Conservation (phyloP, 2,113 vertebrate genomes). For the Kobus ellipsiprymnus region DNA sequence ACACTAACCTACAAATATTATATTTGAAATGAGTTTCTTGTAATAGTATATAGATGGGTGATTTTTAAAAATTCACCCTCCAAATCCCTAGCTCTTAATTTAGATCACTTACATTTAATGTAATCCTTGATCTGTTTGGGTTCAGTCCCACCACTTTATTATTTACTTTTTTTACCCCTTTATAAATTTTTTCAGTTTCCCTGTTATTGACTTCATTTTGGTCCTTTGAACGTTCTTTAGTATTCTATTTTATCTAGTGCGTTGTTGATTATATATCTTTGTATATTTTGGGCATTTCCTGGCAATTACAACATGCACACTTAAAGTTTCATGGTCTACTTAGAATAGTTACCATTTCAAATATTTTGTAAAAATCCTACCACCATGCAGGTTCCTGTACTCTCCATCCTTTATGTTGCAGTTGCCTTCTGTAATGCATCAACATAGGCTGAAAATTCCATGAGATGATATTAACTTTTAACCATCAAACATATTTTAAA, state of each 20-base stretch:
- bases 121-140: background rate
- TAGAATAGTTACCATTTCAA: background rate
- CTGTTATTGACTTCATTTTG: background rate
- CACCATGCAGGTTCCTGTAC: accelerated
- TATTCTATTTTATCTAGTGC: background rate
- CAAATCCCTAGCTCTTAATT: background rate
- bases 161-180: background rate
- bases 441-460: background rate
- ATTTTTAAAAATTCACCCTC: background rate
- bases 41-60: background rate
- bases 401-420: background rate
- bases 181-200: background rate
- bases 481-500: background rate
- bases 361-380: background rate
- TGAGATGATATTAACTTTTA: background rate
- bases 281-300: background rate
- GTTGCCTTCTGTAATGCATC: no score
- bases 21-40: background rate
- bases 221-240: background rate
- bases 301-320: background rate
- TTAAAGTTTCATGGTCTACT: background rate
- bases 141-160: background rate
- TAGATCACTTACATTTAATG: background rate
- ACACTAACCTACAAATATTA: background rate
- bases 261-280: background rate